Conservation (phyloP, 2,797 vertebrate species). For the Picus viridis region DNA sequence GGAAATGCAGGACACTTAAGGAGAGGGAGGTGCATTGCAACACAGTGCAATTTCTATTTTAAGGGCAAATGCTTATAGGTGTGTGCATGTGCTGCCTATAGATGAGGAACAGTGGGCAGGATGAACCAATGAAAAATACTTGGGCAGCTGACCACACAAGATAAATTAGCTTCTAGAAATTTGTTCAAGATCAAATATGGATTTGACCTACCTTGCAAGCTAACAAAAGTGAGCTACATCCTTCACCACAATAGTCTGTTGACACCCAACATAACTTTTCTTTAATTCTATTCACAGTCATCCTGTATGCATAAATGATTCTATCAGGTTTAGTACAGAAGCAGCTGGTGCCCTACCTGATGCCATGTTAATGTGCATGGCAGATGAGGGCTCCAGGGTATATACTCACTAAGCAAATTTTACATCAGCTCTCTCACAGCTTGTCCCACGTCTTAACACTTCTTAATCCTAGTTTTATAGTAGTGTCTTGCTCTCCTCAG, state of each 20-base stretch:
- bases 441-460: neutral
- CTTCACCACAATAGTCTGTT: neutral
- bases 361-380: neutral
- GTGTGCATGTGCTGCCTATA: neutral
- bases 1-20: neutral
- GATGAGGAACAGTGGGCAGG: neutral
- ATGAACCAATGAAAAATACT: slow-evolving; percentile 4
- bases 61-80: accelerated
- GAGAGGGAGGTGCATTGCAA: neutral
- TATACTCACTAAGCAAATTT: neutral
- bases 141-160: neutral
- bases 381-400: neutral
- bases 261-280: neutral
- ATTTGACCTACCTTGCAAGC: slow-evolving; percentile 8
- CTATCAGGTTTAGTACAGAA: neutral
- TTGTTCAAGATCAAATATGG: neutral
- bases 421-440: neutral
- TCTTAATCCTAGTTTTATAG: neutral
- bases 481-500: neutral
- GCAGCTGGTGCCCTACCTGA: neutral
- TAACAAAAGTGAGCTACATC: slow-evolving; percentile 20
- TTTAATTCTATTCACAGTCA: neutral
- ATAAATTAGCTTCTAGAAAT: slow-evolving; percentile 6
- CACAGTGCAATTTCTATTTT: slow-evolving; percentile 7
- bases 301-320: neutral